These are phyloP conservation scores for Lucifuga dentata DNA, from an alignment of 2,113 vertebrate species.

Conservation along the genomic window DNA sequence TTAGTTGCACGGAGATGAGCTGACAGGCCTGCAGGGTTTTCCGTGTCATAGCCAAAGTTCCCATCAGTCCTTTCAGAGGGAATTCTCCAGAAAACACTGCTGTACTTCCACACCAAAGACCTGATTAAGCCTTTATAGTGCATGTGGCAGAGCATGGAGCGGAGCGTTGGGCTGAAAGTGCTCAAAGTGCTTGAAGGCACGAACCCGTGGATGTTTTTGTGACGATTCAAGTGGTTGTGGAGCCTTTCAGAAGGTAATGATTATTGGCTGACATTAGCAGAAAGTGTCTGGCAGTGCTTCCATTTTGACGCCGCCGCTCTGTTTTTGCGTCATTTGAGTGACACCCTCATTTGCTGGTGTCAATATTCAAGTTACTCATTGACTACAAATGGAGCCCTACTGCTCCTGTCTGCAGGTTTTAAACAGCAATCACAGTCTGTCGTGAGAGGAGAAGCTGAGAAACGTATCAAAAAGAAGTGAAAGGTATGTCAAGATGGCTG, in stretches of 20 bases:
- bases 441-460: conserved; percentile 25
- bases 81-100: conserved; percentile 54
- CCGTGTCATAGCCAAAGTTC: conserved; percentile 65
- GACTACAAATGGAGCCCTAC: conserved; percentile 55
- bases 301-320: conserved; percentile 26
- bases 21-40: conserved; percentile 73
- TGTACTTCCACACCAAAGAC: conserved; percentile 49
- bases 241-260: conserved; percentile 61
- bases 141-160: conserved; percentile 41
- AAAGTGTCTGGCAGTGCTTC: conserved; percentile 40
- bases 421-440: conserved; percentile 21
- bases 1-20: conserved; percentile 49
- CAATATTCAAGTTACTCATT: conserved; percentile 66
- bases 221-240: conserved; percentile 37
- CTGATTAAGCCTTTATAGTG: conserved; percentile 64
- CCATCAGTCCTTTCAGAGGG: conserved; percentile 56
- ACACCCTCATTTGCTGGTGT: conserved; percentile 64
- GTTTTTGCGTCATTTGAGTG: conserved; percentile 52
- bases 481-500: conserved; percentile 13
- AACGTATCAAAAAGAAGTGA: conserved; percentile 36
- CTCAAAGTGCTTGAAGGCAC: conserved; percentile 58
- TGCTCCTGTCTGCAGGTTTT: conserved; percentile 16
- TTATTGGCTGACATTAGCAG: conserved; percentile 45
- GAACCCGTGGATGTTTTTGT: conserved; percentile 48
- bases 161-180: conserved; percentile 45